Conservation (phyloP, 2,797 vertebrate genomes). For the Parauchenoglanis punctatus region DNA sequence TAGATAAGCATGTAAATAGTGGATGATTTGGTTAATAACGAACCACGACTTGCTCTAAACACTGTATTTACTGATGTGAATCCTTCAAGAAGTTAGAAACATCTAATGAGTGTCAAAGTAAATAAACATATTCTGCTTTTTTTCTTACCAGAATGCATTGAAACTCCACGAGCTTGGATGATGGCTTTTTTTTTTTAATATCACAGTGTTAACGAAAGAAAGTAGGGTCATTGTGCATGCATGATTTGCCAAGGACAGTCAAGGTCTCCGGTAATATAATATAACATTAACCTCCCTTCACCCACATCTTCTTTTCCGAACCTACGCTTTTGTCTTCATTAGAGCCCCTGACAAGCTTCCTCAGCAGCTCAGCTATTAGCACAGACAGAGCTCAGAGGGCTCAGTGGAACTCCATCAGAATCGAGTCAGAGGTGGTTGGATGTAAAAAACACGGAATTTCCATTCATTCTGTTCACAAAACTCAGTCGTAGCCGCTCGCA, state of each 20-base stretch:
- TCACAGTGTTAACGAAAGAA: constrained; percentile 34
- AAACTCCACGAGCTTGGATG: constrained; percentile 2
- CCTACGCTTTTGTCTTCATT: constrained; percentile 66
- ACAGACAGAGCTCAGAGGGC: constrained; percentile 32
- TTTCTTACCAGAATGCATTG: background rate
- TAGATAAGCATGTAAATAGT: background rate
- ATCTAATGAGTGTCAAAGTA: background rate
- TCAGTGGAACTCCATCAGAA: constrained; percentile 8
- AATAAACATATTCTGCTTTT: background rate
- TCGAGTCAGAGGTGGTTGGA: background rate
- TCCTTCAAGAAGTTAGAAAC: background rate
- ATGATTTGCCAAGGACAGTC: constrained; percentile 63
- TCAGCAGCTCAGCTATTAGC: constrained; percentile 43
- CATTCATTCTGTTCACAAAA: background rate
- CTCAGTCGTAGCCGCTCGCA: background rate
- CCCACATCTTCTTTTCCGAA: constrained; percentile 56
- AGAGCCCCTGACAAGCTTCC: constrained; percentile 56
- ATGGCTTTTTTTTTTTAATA: constrained; percentile 12
- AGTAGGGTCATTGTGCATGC: constrained; percentile 32
- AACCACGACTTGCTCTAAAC: background rate
- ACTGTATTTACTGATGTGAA: background rate
- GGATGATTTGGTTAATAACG: background rate
- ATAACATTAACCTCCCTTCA: constrained; percentile 60
- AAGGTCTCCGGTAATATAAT: constrained; percentile 67
- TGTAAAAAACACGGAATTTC: background rate